Conservation (phyloP, 2,797 vertebrate genomes). For the Mycteria americana region DNA sequence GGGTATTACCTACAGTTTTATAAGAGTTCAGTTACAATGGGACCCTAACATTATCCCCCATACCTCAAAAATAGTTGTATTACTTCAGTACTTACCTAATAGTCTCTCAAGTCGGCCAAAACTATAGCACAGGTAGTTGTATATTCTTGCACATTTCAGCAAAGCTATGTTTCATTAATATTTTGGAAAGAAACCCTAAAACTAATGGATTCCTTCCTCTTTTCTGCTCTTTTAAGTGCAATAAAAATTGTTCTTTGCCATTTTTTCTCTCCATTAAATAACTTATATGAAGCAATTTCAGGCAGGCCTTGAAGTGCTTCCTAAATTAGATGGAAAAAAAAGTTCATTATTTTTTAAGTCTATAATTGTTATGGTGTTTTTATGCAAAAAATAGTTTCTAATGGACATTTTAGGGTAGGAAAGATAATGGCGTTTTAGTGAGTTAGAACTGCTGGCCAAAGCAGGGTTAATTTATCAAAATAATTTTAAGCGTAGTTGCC, state of each 20-base stretch:
- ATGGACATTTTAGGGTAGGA: slow-evolving; percentile 65
- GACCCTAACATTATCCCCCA: background rate
- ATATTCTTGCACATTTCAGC: slow-evolving; percentile 12
- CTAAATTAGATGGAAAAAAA: slow-evolving; percentile 64
- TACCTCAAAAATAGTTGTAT: background rate
- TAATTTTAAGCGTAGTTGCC: slow-evolving; percentile 56
- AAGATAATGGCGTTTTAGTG: slow-evolving; percentile 70
- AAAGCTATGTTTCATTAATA: slow-evolving; percentile 1
- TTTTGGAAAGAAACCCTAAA: slow-evolving; percentile 52
- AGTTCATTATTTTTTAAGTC: slow-evolving; percentile 76
- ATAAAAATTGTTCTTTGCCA: slow-evolving; percentile 63
- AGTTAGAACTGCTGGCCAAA: slow-evolving; percentile 65
- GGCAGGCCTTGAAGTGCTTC: slow-evolving; percentile 58
- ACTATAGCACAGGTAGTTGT: background rate
- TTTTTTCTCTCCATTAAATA: slow-evolving; percentile 72
- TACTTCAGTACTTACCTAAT: background rate
- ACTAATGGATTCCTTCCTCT: slow-evolving; percentile 56
- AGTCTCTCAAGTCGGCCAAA: background rate
- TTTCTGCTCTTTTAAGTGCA: slow-evolving; percentile 39
- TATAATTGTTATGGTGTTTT: slow-evolving; percentile 73
- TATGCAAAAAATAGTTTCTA: slow-evolving; percentile 70
- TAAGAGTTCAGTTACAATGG: background rate
- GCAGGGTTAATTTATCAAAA: slow-evolving; percentile 73
- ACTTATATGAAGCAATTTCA: slow-evolving; percentile 60
- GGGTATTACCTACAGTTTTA: background rate